Evolutionary conservation across 2,888 invertebrate species (phyloP).

Genomic region (Limnephilus rhombicus): DNA sequence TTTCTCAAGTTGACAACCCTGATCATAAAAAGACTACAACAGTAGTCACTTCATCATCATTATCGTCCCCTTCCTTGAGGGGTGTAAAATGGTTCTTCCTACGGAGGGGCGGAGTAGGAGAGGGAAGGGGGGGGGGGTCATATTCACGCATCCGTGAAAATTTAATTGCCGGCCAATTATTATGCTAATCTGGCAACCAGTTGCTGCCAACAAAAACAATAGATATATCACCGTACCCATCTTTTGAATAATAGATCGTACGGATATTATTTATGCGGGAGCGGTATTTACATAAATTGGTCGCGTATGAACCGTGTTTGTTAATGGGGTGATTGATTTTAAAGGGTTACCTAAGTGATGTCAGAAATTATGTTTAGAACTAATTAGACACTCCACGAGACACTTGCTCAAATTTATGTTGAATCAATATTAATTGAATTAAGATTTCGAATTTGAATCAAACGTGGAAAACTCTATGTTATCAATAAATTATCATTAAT

Average conservation of each 20-base stretch:
- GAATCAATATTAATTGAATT: too few species aligned
- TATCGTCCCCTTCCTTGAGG: slow-evolving; percentile 48
- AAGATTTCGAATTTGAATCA: too few species aligned
- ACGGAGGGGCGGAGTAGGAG: slow-evolving; percentile 10
- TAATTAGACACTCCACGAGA: neutral
- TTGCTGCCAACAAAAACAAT: slow-evolving; percentile 47
- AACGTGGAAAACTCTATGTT: too few species aligned
- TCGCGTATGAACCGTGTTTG: slow-evolving; percentile 30
- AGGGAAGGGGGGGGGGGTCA: neutral
- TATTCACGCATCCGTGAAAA: slow-evolving; percentile 64
- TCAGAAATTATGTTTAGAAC: neutral
- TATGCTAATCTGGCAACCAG: slow-evolving; percentile 62
- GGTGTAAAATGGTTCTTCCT: slow-evolving; percentile 56
- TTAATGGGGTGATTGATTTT: neutral
- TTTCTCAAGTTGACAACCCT: neutral
- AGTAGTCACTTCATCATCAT: slow-evolving; percentile 62
- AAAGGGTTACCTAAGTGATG: neutral
- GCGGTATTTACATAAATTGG: slow-evolving; percentile 28
- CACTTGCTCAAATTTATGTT: neutral
- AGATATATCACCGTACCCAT: slow-evolving; percentile 49
- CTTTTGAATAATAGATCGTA: slow-evolving; percentile 29
- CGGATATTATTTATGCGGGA: slow-evolving; percentile 28
- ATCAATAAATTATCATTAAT: too few species aligned
- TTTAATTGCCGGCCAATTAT: slow-evolving; percentile 66
- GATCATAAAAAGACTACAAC: slow-evolving; percentile 42